These are phyloP conservation scores for Paramuricea clavata DNA, from an alignment of 92 coral and sea anemone species.

Conservation along the genomic window DNA sequence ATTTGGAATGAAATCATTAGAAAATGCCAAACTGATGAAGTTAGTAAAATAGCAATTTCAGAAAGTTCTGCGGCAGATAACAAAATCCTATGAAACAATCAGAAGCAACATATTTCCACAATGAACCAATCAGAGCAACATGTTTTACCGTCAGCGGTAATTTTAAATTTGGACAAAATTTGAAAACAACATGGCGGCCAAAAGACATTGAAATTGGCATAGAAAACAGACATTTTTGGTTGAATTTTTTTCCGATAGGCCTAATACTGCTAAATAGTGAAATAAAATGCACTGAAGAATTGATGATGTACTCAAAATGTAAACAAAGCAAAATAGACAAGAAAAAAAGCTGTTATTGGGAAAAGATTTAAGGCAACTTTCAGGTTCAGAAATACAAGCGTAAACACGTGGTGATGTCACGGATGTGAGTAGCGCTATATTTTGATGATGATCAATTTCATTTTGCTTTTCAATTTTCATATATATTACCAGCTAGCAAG, in stretches of 20 bases:
- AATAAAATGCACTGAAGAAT: background rate
- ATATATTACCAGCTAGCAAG: constrained; percentile 1
- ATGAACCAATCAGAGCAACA: background rate
- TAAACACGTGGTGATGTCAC: too few relatives aligned
- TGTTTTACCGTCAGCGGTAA: constrained; percentile 2
- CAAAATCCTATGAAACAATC: too few relatives aligned
- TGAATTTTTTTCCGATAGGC: background rate
- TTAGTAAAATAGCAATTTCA: too few relatives aligned
- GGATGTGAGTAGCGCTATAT: background rate
- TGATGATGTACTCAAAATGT: background rate
- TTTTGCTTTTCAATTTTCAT: too few relatives aligned
- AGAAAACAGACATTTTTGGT: background rate
- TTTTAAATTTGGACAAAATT: background rate
- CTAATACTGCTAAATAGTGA: background rate
- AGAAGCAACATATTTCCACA: too few relatives aligned
- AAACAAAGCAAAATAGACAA: background rate
- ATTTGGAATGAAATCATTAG: background rate
- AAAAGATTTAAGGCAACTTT: background rate
- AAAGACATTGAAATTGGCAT: background rate
- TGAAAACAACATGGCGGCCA: constrained; percentile 10
- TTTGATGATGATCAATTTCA: background rate
- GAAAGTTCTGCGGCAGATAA: background rate
- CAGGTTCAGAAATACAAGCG: background rate
- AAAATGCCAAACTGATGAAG: too few relatives aligned
- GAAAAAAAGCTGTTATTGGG: background rate